Conservation (phyloP, 2,113 vertebrate species). For the Phalacrocorax carbo region DNA sequence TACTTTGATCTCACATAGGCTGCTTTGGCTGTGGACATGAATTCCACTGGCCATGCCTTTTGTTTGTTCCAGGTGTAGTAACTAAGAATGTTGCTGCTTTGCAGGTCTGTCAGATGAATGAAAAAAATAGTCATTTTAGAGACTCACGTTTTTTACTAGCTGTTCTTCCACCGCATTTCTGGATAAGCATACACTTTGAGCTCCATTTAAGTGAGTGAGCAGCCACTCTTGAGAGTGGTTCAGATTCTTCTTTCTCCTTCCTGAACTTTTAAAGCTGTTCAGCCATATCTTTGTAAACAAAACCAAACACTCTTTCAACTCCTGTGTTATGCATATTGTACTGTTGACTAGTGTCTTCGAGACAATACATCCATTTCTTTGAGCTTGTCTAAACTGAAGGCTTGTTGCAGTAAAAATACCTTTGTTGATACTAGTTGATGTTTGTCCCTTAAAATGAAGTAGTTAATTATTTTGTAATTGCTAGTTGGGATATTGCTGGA, state of each 20-base stretch:
- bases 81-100: not conserved
- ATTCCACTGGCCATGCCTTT: not conserved
- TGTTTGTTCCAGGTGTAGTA: not conserved
- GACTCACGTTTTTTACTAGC: not conserved
- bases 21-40: not conserved
- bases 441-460: not conserved
- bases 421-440: not conserved
- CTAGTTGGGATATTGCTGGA: not conserved
- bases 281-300: not conserved
- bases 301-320: not conserved
- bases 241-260: not conserved
- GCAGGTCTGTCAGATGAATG: not conserved
- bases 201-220: not conserved
- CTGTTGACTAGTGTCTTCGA: not conserved
- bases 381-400: not conserved
- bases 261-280: not conserved
- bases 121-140: not conserved
- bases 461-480: not conserved
- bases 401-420: not conserved
- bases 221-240: not conserved
- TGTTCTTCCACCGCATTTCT: not conserved
- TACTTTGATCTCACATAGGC: not conserved
- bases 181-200: not conserved
- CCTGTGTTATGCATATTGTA: not conserved
- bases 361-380: not conserved